These are phyloP conservation scores for Clostera curtula DNA, from an alignment of 2,888 invertebrate genomes.

Conservation along the genomic window DNA sequence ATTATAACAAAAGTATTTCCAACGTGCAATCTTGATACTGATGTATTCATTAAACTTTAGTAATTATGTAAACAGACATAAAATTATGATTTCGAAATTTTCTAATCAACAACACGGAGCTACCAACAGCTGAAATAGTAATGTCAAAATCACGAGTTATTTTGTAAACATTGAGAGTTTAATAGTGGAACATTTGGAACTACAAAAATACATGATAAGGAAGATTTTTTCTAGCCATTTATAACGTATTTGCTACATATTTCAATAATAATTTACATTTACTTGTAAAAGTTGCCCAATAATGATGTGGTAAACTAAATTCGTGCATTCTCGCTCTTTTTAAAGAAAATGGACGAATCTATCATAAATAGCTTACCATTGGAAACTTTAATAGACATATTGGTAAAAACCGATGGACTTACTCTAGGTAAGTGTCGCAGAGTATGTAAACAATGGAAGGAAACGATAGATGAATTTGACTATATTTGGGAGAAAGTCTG, in stretches of 20 bases:
- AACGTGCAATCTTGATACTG: too few species aligned
- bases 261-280: not conserved
- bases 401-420: slow-evolving; percentile 39
- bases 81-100: slow-evolving; percentile 10
- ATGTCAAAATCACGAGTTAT: slow-evolving; percentile 50
- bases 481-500: slow-evolving; percentile 47
- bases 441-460: slow-evolving; percentile 49
- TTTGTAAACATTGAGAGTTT: slow-evolving; percentile 28
- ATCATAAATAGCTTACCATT: slow-evolving; percentile 40
- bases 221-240: too few species aligned
- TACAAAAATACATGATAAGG: not conserved
- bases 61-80: too few species aligned
- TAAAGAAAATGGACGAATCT: slow-evolving; percentile 20
- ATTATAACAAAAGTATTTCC: too few species aligned
- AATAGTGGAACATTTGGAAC: slow-evolving; percentile 1
- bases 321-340: not conserved
- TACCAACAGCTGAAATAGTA: slow-evolving; percentile 22
- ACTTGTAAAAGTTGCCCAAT: not conserved
- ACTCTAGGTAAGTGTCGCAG: slow-evolving; percentile 45
- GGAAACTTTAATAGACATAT: slow-evolving; percentile 50
- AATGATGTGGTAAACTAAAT: not conserved
- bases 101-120: too few species aligned
- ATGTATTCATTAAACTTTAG: too few species aligned
- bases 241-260: slow-evolving; percentile 4
- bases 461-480: slow-evolving; percentile 39